A percentile compares a stretch with the other conserved stretches of the same genome.
phyloP scores from a whole-genome alignment of 2,888 invertebrate species.

The Aporophyla nigra region DNA sequence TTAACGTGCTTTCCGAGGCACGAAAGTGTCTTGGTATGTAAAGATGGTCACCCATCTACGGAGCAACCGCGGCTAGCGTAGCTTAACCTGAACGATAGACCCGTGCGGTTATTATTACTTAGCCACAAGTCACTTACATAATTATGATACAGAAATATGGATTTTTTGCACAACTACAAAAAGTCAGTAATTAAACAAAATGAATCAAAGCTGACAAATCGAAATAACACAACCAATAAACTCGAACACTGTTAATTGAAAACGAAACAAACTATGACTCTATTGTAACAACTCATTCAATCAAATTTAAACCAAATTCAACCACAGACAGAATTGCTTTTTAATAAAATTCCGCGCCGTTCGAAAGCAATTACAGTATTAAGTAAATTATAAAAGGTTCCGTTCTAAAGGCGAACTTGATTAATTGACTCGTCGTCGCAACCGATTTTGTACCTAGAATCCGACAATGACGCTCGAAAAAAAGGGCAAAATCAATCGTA shows the following conservation, averaged over 20 bases:
- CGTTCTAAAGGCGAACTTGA: slow-evolving; percentile 67
- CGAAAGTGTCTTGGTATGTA: too few species aligned
- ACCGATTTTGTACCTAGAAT: slow-evolving; percentile 51
- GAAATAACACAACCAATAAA: slow-evolving; percentile 38
- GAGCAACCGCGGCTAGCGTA: too few species aligned
- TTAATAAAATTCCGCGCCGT: slow-evolving; percentile 64
- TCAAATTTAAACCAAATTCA: slow-evolving; percentile 43
- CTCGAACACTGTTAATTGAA: slow-evolving; percentile 34
- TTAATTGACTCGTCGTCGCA: slow-evolving; percentile 69
- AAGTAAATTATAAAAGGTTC: slow-evolving; percentile 74
- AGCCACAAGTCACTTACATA: too few species aligned
- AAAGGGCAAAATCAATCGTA: slow-evolving; percentile 77
- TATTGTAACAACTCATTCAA: slow-evolving; percentile 51
- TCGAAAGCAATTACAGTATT: slow-evolving; percentile 72
- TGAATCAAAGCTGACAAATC: slow-evolving; percentile 23
- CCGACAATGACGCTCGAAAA: slow-evolving; percentile 67
- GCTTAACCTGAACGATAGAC: too few species aligned
- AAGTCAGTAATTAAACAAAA: slow-evolving; percentile 1
- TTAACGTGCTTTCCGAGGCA: too few species aligned
- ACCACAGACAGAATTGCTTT: slow-evolving; percentile 56
- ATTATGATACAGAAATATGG: too few species aligned
- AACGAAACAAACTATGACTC: slow-evolving; percentile 31
- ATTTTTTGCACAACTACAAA: too few species aligned
- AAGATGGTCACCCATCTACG: too few species aligned
- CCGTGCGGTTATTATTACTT: too few species aligned